Percentiles rank a stretch among this genome's conserved stretches.
Conservation (phyloP, 2,113 vertebrate genomes). For the Chitala chitala region DNA sequence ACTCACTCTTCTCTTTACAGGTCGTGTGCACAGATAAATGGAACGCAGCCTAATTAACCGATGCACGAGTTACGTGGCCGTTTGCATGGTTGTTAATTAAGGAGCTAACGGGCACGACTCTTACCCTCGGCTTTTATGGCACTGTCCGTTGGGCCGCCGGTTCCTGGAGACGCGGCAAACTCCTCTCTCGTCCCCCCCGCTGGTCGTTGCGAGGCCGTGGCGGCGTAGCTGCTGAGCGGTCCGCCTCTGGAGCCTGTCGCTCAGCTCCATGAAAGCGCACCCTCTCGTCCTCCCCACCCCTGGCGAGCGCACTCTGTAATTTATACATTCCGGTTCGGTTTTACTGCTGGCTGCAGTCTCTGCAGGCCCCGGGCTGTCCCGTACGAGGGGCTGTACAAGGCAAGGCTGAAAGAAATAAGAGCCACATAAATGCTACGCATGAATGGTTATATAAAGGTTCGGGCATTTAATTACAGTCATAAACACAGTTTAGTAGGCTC, state of each 20-base stretch:
- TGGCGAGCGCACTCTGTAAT: slow-evolving; percentile 34
- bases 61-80: too few relatives aligned
- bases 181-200: too few relatives aligned
- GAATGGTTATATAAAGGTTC: slow-evolving; percentile 52
- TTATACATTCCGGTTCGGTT: slow-evolving; percentile 39
- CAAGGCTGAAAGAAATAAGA: slow-evolving; percentile 2
- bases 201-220: too few relatives aligned
- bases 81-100: too few relatives aligned
- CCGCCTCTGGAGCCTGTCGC: background rate
- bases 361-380: slow-evolving; percentile 18
- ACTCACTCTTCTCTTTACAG: too few relatives aligned
- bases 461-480: slow-evolving; percentile 62
- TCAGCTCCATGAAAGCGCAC: background rate
- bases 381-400: background rate
- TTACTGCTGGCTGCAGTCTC: slow-evolving; percentile 32
- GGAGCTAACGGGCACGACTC: too few relatives aligned
- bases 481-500: slow-evolving; percentile 59
- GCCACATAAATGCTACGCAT: slow-evolving; percentile 35
- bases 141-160: too few relatives aligned
- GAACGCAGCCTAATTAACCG: too few relatives aligned
- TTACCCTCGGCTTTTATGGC: too few relatives aligned
- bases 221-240: too few relatives aligned
- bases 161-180: too few relatives aligned
- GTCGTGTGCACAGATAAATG: too few relatives aligned
- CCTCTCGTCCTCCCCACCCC: background rate